phyloP scores from a whole-genome alignment of 37 sponge, comb jelly and placozoan genomes.

The Hexactinellida sp. region DNA sequence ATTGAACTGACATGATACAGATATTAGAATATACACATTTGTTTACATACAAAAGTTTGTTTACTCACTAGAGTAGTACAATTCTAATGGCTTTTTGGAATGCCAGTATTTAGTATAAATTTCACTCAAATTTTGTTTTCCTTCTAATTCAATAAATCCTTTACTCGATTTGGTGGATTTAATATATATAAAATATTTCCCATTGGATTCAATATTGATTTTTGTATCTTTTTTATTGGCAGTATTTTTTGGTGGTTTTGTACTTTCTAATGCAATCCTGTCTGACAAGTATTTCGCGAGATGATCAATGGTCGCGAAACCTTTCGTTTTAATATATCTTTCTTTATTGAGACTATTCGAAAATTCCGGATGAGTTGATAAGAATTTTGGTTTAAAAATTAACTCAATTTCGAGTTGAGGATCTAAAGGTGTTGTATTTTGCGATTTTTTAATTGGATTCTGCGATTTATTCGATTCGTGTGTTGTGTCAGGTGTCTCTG shows the following conservation, averaged over 20 bases:
- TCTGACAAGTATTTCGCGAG: background rate
- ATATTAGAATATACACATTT: too few relatives aligned
- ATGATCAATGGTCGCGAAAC: background rate
- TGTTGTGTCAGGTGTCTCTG: background rate
- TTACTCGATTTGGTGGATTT: background rate
- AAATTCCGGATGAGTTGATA: background rate
- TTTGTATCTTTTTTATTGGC: background rate
- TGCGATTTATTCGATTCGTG: background rate
- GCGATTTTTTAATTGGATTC: background rate
- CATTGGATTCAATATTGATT: background rate
- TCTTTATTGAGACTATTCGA: background rate
- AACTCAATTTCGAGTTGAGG: background rate
- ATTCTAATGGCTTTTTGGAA: background rate
- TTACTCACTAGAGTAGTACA: background rate
- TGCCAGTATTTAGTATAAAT: background rate
- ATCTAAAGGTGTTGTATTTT: background rate
- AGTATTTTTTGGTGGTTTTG: background rate
- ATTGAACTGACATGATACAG: too few relatives aligned
- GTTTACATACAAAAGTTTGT: background rate
- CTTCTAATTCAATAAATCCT: background rate
- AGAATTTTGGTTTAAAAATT: background rate
- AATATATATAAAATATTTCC: background rate
- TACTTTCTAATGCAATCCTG: background rate
- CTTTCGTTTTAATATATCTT: conserved; percentile 3
- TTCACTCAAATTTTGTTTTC: background rate